Evolutionary conservation across 2,113 vertebrate species (phyloP).

Genomic region (Jaculus jaculus): DNA sequence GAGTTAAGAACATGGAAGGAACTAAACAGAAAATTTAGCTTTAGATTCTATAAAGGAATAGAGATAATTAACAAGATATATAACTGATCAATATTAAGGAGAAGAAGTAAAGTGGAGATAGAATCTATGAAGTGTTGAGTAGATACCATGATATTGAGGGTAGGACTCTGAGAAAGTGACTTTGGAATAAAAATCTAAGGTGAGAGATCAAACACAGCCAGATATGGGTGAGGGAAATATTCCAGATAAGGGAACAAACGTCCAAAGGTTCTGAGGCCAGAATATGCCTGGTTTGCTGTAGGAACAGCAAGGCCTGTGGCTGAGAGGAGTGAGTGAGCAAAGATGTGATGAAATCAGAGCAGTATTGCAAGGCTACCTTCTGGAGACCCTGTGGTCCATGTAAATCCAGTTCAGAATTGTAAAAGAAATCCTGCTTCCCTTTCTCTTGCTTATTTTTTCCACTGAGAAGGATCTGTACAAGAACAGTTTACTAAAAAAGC

Average conservation of each 20-base stretch:
- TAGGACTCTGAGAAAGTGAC: neutral
- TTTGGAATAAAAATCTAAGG: neutral
- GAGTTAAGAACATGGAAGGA: neutral
- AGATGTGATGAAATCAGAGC: neutral
- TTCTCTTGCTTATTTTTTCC: neutral
- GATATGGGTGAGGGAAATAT: neutral
- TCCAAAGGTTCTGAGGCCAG: neutral
- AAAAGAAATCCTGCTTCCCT: neutral
- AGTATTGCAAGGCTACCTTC: neutral
- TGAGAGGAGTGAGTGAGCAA: too few species aligned
- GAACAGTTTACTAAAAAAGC: neutral
- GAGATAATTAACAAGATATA: neutral
- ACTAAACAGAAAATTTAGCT: neutral
- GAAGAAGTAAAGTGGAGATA: neutral
- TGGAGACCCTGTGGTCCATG: neutral
- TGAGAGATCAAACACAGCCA: neutral
- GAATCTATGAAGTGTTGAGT: neutral
- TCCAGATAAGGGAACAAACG: neutral
- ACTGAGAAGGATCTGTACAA: neutral
- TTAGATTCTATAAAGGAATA: neutral
- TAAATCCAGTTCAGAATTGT: conserved; percentile 39
- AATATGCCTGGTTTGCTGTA: neutral
- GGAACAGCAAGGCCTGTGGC: neutral
- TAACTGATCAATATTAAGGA: neutral
- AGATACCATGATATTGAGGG: neutral